Conservation (phyloP, 2,797 vertebrate species). For the Onychomys arenicola region DNA sequence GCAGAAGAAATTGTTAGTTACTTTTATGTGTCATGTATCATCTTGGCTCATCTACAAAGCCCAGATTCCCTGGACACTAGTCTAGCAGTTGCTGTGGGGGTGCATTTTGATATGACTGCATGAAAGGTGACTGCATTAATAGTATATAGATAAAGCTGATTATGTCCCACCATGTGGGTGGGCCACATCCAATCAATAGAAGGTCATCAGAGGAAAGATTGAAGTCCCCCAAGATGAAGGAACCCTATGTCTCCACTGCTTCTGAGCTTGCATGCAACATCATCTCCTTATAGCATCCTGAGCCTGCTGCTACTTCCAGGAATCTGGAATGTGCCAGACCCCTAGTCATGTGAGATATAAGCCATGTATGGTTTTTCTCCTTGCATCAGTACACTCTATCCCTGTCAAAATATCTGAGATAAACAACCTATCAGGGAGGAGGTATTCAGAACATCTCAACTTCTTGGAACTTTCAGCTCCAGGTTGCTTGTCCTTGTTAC, state of each 20-base stretch:
- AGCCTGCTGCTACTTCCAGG: background rate
- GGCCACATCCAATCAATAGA: background rate
- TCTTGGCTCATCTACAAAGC: background rate
- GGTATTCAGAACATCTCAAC: background rate
- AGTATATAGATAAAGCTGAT: background rate
- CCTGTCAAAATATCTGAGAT: background rate
- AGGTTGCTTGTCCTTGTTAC: background rate
- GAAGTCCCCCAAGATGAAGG: background rate
- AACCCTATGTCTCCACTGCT: background rate
- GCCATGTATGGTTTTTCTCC: background rate
- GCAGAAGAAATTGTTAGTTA: background rate
- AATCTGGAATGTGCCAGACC: background rate
- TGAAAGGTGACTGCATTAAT: background rate
- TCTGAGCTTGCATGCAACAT: background rate
- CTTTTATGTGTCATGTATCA: background rate
- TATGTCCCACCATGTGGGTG: background rate
- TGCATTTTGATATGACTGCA: background rate
- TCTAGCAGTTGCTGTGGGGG: background rate
- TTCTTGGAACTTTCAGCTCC: too few species aligned
- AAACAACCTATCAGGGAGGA: background rate
- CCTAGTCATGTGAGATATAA: background rate
- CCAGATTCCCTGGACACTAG: background rate
- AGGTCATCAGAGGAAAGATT: background rate
- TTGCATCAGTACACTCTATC: background rate
- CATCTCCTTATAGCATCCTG: background rate